Evolutionary conservation across 2,888 invertebrate genomes (phyloP), one percentile per base, ranked within the genome.

Genomic region (Meiosimyza platycephala): DNA sequence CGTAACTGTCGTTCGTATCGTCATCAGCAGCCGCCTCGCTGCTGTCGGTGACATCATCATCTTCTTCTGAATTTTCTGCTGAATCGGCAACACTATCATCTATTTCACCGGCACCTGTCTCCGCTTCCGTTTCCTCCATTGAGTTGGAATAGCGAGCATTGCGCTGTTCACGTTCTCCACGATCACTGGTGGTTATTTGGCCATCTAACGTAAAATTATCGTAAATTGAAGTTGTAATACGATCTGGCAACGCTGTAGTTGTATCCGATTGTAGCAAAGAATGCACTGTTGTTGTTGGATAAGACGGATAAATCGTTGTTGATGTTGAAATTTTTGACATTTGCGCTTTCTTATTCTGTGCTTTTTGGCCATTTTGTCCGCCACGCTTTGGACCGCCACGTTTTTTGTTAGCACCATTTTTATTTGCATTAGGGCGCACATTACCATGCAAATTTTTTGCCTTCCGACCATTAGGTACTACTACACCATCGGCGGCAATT

Each of bases 121-220:
- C n/a, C 11, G 57, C 72, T 52, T 66, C 65, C 28, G 28, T 28
- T 12, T 78, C 73, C 76, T 77, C 75, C 79, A 79, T 78, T 51
- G 79, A 77, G 77, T 78, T 77, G 75, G 76, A 77, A 76, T 78
- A 78, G 75, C 78, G 81, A 67, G 80, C 84, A 71, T 85, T 83
- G 60, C 84, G 80, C 64, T 80, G 79, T 67, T 80, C 80, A 52
- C 80, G 81, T 71, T 85, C 84, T 9, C 81, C 85, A 6, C 85
- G 84, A 77, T 83, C 83, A 73, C 85, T 84, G n/a, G 84, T 84
- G n/a, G 84, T 84, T 54, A 78, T 65, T 77, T 79, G 84, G 1
- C 80, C 76, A 57, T 75, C 74, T 5, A 76, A 72, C 72, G 78
- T 77, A 13, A 77, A 71, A 54, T 70, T 74, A 6, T 79, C 76